Conservation (phyloP, 2,113 vertebrate genomes). For the Nansenia antarctica region DNA sequence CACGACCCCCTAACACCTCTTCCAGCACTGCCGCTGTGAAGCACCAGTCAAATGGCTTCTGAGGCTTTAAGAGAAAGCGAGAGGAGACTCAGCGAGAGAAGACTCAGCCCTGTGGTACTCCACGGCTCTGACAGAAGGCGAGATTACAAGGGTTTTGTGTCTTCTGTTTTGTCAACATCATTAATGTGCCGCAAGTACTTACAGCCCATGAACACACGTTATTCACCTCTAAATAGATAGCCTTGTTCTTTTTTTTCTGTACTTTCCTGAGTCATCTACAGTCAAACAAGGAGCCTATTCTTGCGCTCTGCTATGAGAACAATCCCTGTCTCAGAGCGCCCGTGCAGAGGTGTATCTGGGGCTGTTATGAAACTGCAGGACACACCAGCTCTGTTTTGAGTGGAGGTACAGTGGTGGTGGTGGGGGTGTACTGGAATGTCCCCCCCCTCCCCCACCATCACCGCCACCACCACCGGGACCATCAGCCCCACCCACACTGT, state of each 20-base stretch:
- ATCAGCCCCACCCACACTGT: constrained; percentile 12
- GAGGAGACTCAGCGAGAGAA: neutral
- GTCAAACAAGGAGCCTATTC: neutral
- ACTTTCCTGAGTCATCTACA: neutral
- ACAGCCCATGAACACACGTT: neutral
- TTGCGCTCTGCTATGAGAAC: neutral
- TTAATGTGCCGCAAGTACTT: neutral
- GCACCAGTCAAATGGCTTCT: constrained; percentile 13
- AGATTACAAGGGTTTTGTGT: neutral
- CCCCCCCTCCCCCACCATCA: neutral
- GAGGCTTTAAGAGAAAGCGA: constrained; percentile 14
- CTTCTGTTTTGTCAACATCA: neutral
- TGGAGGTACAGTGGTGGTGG: neutral
- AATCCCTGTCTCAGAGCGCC: neutral
- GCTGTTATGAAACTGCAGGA: constrained; percentile 2
- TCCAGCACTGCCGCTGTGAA: constrained; percentile 28
- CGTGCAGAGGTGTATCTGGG: neutral
- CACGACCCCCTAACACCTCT: constrained; percentile 48
- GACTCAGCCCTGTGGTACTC: neutral
- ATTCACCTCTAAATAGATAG: constrained; percentile 1
- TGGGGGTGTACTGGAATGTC: neutral
- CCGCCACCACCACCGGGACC: neutral
- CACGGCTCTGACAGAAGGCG: neutral
- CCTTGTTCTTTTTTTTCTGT: neutral
- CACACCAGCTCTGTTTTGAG: neutral